Percentiles rank a stretch among this genome's conserved stretches.
Conservation (phyloP, 2,888 invertebrate species). For the Microdon myrmicae region DNA sequence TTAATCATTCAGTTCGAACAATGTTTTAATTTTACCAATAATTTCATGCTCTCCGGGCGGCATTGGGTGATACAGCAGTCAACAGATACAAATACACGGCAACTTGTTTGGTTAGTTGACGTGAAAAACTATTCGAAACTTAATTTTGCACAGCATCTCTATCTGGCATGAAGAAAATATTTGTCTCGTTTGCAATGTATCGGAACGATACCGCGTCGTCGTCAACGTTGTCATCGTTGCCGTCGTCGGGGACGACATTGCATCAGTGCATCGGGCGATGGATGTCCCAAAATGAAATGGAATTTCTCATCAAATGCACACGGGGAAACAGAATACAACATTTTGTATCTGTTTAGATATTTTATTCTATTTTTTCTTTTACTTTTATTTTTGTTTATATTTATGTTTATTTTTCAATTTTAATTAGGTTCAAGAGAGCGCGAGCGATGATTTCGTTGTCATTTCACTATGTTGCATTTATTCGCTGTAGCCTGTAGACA, state of each 20-base stretch:
- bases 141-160: slow-evolving; percentile 47
- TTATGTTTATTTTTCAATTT: slow-evolving; percentile 45
- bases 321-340: no score
- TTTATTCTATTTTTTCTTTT: no score
- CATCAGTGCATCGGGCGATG: slow-evolving; percentile 3
- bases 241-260: slow-evolving; percentile 28
- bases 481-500: no score
- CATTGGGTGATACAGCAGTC: no score
- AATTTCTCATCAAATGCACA: slow-evolving; percentile 37
- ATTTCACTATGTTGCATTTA: slow-evolving; percentile 18
- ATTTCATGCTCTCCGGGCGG: slow-evolving; percentile 23
- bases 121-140: slow-evolving; percentile 25
- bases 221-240: slow-evolving; percentile 14
- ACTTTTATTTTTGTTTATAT: no score
- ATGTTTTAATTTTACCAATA: slow-evolving; percentile 47
- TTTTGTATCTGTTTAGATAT: no score
- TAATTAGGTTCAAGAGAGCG: slow-evolving; percentile 41
- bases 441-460: slow-evolving; percentile 35
- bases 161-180: slow-evolving; percentile 52
- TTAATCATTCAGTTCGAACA: slow-evolving; percentile 43
- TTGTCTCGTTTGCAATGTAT: slow-evolving; percentile 55
- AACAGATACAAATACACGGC: no score
- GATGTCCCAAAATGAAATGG: slow-evolving; percentile 30
- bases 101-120: no score
- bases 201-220: slow-evolving; percentile 50